Percentiles rank a stretch among this genome's conserved stretches.
These are phyloP conservation scores for Thalassoma bifasciatum DNA, from an alignment of 2,113 vertebrate species.

Conservation along the genomic window DNA sequence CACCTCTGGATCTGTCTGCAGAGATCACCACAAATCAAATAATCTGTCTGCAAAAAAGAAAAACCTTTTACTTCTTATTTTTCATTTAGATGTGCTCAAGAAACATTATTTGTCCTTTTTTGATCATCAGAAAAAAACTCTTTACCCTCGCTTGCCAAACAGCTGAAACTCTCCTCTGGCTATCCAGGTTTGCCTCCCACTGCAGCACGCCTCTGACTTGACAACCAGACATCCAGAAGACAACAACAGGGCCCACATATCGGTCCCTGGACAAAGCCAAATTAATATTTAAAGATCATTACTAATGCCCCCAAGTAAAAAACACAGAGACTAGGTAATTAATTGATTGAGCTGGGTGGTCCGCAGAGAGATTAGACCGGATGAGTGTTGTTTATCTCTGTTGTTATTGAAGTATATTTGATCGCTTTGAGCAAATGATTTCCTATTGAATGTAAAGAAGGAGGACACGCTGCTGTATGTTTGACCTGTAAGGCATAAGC, in stretches of 20 bases:
- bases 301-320: slow-evolving; percentile 88
- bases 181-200: slow-evolving; percentile 54
- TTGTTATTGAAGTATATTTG: slow-evolving; percentile 78
- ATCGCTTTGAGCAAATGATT: slow-evolving; percentile 74
- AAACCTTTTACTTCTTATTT: no score
- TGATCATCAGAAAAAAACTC: slow-evolving; percentile 26
- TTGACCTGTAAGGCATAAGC: slow-evolving; percentile 75
- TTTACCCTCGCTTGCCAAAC: slow-evolving; percentile 21
- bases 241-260: slow-evolving; percentile 72
- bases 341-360: slow-evolving; percentile 84
- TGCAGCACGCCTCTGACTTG: slow-evolving; percentile 40
- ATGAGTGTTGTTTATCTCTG: slow-evolving; percentile 81
- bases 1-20: slow-evolving; percentile 20
- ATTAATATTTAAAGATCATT: slow-evolving; percentile 95
- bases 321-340: slow-evolving; percentile 85
- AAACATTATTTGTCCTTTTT: slow-evolving; percentile 11
- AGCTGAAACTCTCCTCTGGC: slow-evolving; percentile 42
- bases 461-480: slow-evolving; percentile 50
- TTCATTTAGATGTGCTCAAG: not conserved
- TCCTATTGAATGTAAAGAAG: slow-evolving; percentile 77
- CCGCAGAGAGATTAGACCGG: slow-evolving; percentile 77
- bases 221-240: slow-evolving; percentile 55
- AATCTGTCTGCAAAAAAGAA: slow-evolving; percentile 29
- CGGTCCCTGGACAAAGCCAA: slow-evolving; percentile 87
- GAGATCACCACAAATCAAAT: slow-evolving; percentile 21